A percentile compares a stretch with the other conserved stretches of the same genome.
phyloP scores from a whole-genome alignment of 2,797 vertebrate species.

The Tiaroga cobitis region DNA sequence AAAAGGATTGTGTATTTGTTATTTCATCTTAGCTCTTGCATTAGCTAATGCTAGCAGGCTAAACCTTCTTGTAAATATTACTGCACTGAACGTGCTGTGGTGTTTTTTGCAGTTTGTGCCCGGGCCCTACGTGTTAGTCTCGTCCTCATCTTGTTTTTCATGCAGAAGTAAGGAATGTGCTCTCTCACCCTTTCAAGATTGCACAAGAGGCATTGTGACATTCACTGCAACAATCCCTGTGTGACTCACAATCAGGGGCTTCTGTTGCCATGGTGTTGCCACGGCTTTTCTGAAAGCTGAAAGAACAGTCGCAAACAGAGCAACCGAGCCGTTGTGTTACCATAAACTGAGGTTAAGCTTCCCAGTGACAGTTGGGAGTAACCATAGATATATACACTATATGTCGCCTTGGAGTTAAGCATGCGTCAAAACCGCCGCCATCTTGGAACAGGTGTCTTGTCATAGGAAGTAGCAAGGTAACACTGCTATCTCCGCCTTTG shows the following conservation, averaged over 20 bases:
- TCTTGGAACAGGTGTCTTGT: too few relatives aligned
- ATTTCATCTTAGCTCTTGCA: not conserved
- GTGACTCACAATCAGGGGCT: slow-evolving; percentile 36
- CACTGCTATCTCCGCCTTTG: too few relatives aligned
- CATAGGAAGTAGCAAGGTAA: too few relatives aligned
- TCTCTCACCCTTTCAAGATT: slow-evolving; percentile 38
- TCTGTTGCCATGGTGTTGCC: slow-evolving; percentile 55
- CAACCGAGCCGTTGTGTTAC: not conserved
- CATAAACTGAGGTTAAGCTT: not conserved
- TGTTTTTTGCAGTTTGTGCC: slow-evolving; percentile 18
- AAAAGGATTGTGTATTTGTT: not conserved
- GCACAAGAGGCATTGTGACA: slow-evolving; percentile 46
- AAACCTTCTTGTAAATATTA: not conserved
- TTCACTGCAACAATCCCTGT: slow-evolving; percentile 37
- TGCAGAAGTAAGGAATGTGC: slow-evolving; percentile 41
- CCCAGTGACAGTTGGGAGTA: not conserved
- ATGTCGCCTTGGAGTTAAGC: too few relatives aligned
- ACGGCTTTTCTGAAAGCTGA: not conserved
- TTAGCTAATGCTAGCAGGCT: not conserved
- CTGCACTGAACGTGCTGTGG: not conserved
- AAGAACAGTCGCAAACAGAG: slow-evolving; percentile 11
- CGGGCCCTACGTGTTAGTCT: not conserved
- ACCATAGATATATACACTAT: too few relatives aligned
- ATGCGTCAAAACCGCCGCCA: too few relatives aligned
- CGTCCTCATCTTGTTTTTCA: slow-evolving; percentile 29